Evolutionary conservation across 2,797 vertebrate genomes (phyloP).

Genomic region (Setipinna tenuifilis): DNA sequence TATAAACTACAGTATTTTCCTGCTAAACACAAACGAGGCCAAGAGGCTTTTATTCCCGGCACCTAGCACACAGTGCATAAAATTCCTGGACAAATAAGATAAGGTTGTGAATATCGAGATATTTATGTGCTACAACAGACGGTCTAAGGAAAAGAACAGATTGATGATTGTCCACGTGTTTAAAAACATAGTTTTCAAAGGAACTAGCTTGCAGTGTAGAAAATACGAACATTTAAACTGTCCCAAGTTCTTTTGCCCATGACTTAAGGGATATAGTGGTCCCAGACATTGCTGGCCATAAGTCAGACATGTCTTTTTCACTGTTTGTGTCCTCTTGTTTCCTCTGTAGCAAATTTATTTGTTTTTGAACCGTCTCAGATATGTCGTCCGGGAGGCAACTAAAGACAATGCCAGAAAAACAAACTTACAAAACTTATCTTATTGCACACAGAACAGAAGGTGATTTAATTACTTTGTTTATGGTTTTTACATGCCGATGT

Average conservation of each 20-base stretch:
- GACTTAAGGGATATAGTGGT: no score
- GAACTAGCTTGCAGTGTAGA: background rate
- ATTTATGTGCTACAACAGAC: background rate
- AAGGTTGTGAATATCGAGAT: constrained; percentile 9
- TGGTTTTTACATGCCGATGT: background rate
- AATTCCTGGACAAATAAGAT: constrained; percentile 18
- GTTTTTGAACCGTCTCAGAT: background rate
- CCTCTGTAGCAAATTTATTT: background rate
- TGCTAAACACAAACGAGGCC: background rate
- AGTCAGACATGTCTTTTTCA: no score
- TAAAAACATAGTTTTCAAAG: background rate
- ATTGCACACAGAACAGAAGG: background rate
- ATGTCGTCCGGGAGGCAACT: no score
- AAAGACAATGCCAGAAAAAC: background rate
- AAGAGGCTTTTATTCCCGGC: background rate
- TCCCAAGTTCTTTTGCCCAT: no score
- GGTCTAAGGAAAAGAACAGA: background rate
- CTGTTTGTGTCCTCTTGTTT: no score
- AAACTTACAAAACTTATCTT: background rate
- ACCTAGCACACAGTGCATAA: background rate
- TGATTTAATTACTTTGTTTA: background rate
- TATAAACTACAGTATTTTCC: constrained; percentile 15
- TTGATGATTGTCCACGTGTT: background rate
- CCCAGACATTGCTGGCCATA: no score
- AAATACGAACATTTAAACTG: background rate